Evolutionary conservation across 2,797 vertebrate genomes (phyloP), one percentile per base, ranked within the genome.

Genomic region (Scleropages formosus): DNA sequence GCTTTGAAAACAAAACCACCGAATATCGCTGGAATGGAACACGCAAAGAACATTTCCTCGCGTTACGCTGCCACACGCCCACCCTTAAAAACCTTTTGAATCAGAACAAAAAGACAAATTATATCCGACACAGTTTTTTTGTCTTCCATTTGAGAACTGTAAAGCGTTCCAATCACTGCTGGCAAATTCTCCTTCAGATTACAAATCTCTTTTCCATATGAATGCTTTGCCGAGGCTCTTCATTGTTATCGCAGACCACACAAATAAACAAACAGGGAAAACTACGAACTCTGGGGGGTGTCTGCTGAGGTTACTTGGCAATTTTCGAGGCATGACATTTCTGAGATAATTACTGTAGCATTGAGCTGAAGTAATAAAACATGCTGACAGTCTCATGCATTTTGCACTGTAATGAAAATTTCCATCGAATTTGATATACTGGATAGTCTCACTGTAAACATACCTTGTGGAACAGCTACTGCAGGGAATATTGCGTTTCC

Each of bases 31-130:
- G 4, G 68, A 26, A 64, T 3, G 8, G 22, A 6, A 1, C 64
- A 46, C 12, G 31, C 31, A 61, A 75, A 58, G 13, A 47, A 22
- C 53, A 26, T 68, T 15, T 44, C 39, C 20, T 11, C 31, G 13
- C 16, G 24, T 67, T 18, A 20, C 22, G 46, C 13, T 47, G 65
- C n/a, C 39, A 4, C 51, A 61, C 18, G 16, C 65, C 65, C 27
- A 26, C 53, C 39, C 51, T 59, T 12, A 27, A 49, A 47, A 49
- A 13, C 10, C 64, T 75, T 67, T 59, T 49, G 53, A 75, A 47
- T 62, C 46, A 8, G 12, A 22, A 73, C 65, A 49, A 69, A 68
- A 69, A 60, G 74, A 66, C 31, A 56, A 68, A 75, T 49, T 12
- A 60, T 68, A 75, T n/a, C 22, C 31, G 13, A 68, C 39, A 46